A percentile compares a stretch with the other conserved stretches of the same genome.
Evolutionary conservation across 92 coral and sea anemone species (phyloP).

Genomic region (Phymanthus crucifer): DNA sequence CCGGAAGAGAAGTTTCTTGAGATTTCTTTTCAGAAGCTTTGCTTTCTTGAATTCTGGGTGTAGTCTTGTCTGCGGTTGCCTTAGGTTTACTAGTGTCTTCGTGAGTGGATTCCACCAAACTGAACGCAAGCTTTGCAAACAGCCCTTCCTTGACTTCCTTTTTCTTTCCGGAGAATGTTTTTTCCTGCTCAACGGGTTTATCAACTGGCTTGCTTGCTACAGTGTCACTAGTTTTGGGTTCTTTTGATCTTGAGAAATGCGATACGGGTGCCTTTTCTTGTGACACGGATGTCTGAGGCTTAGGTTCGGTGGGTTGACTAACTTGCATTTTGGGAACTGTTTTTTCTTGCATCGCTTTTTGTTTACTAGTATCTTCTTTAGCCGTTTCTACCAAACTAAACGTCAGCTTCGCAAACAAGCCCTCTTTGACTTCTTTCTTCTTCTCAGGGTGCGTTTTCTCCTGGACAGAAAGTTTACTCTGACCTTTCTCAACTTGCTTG

Average conservation of each 20-base stretch:
- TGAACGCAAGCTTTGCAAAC: constrained; percentile 32
- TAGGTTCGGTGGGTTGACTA: background rate
- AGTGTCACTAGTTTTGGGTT: too few species aligned
- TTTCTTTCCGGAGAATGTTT: background rate
- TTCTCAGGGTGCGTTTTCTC: background rate
- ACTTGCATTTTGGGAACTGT: background rate
- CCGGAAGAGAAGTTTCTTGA: background rate
- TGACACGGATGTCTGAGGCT: background rate
- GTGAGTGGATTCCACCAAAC: constrained; percentile 9
- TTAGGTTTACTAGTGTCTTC: background rate
- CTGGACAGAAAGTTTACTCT: background rate
- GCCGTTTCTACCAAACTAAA: constrained; percentile 17
- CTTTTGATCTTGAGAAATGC: background rate
- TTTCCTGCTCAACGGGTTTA: background rate
- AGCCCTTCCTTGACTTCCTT: constrained; percentile 16
- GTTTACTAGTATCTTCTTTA: background rate
- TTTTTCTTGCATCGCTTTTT: background rate
- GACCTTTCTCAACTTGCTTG: background rate
- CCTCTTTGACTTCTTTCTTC: background rate
- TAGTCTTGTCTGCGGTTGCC: background rate
- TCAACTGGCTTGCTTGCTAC: background rate
- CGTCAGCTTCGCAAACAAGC: constrained; percentile 16
- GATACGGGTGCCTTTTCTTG: background rate
- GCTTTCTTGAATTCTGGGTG: too few species aligned
- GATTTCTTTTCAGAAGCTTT: background rate